Base-by-base conservation (phyloP, 2,888 invertebrate genomes). In the Agrotis exclamationis region DNA sequence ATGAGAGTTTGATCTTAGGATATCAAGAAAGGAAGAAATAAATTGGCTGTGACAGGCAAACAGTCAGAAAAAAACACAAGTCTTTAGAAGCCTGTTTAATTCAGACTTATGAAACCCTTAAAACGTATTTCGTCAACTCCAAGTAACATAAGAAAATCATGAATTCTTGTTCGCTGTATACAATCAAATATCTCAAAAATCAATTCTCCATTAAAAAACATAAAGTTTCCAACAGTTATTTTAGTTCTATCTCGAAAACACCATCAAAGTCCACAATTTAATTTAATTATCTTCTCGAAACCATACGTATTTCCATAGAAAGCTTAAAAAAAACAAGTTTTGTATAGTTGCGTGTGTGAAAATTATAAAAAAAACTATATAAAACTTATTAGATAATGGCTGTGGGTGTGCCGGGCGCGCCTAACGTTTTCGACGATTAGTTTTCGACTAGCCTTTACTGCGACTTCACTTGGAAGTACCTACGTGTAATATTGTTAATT, bases 371-470 rank as follows among this genome's bases (percentile, higher is more conserved):
- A 76, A 63, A 82, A 72, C 67, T 66, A 70, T 77, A 81, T 81
- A 82, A 82, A 82, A 76, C 77, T 76, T 81, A 82, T 86, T 87
- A 85, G 77, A 77, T 86, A 85, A 86, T 84, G 84, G 80, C 51
- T 53, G 76, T 82, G 82, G 89, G 90, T 59, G 89, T 79, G 89
- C 67, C 82, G 69, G 64, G 84, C 91, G 83, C 91, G 73, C 89
- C 90, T 80, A 53, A 60, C 84, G 56, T 82, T 89, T 84, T 81
- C 69, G 75, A 80, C 84, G 86, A 90, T 89, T 87, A 87, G 64
- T 83, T 86, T 85, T 82, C 57, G 75, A 78, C 76, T 76, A 70
- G 24, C 74, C 63, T 72, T 63, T 80, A 63, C 78, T 59, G 20
- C 63, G 76, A 47, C 67, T 82, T 62, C 60, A 66, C 62, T 72